These are phyloP conservation scores for Antennarius maculatus DNA, from an alignment of 2,797 vertebrate species.

Conservation along the genomic window DNA sequence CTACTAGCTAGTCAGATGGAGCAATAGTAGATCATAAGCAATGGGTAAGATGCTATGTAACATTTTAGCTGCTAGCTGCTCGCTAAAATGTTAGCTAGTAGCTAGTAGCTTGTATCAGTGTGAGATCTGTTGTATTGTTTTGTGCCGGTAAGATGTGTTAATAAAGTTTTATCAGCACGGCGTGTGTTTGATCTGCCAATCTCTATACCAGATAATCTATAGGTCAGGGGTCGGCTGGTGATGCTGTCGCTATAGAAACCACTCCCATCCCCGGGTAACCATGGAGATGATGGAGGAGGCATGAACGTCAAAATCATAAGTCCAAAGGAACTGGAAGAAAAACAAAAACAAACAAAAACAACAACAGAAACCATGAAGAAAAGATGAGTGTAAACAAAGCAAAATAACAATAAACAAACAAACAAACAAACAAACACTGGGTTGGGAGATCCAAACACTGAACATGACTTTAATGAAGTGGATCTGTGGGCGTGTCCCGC, in stretches of 20 bases:
- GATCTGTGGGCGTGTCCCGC: too few species aligned
- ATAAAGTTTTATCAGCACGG: not conserved
- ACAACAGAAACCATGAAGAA: constrained; percentile 38
- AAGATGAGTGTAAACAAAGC: constrained; percentile 14
- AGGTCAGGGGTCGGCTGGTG: constrained; percentile 15
- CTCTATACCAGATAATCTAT: constrained; percentile 8
- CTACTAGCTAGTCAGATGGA: too few species aligned
- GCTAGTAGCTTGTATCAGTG: too few species aligned
- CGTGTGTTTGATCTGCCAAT: not conserved
- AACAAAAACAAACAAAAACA: constrained; percentile 60
- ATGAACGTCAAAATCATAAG: constrained; percentile 85
- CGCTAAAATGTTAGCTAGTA: too few species aligned
- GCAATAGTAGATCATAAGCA: too few species aligned
- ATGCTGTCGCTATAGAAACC: constrained; percentile 63
- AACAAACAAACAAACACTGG: too few species aligned
- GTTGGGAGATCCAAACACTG: too few species aligned
- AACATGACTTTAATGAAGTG: too few species aligned
- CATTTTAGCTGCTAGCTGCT: too few species aligned
- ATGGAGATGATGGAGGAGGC: constrained; percentile 80
- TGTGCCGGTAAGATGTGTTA: not conserved
- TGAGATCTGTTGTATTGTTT: not conserved
- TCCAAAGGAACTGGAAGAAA: constrained; percentile 83
- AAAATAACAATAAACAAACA: too few species aligned
- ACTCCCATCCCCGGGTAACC: constrained; percentile 78
- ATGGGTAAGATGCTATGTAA: too few species aligned